Conservation (phyloP, 2,888 invertebrate genomes). For the Drosophila algonquin region DNA sequence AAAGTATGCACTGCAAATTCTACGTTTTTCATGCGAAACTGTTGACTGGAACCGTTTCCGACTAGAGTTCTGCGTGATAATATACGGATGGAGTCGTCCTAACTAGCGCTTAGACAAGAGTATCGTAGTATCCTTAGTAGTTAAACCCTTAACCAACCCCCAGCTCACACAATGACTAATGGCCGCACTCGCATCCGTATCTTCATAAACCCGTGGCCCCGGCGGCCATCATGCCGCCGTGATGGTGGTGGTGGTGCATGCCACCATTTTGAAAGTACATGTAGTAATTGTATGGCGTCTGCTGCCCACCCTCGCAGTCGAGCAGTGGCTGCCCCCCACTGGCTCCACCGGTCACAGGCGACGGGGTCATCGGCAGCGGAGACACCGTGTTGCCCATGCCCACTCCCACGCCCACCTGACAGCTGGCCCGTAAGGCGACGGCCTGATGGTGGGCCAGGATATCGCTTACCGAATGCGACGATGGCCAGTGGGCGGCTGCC, state of each 20-base stretch:
- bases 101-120: no score
- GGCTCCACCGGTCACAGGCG: constrained; percentile 61
- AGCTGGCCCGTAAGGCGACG: constrained; percentile 82
- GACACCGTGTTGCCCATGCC: constrained; percentile 72
- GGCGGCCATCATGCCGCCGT: constrained; percentile 82
- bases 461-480: constrained; percentile 86
- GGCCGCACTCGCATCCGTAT: constrained; percentile 3
- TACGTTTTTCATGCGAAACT: background rate
- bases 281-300: constrained; percentile 83
- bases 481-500: constrained; percentile 83
- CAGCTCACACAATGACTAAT: constrained; percentile 33
- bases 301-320: constrained; percentile 80
- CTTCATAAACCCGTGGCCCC: constrained; percentile 84
- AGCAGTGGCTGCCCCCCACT: constrained; percentile 68
- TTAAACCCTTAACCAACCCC: constrained; percentile 31
- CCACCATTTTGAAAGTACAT: constrained; percentile 84
- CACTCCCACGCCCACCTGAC: constrained; percentile 68
- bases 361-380: constrained; percentile 78
- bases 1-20: background rate
- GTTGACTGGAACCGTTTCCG: background rate
- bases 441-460: constrained; percentile 85
- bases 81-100: no score
- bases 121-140: no score
- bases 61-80: background rate
- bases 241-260: constrained; percentile 83